A percentile compares a stretch with the other conserved stretches of the same genome.
Evolutionary conservation across 1,140 invertebrate species (phyloP).

Genomic region (Sitobion miscanthi): DNA sequence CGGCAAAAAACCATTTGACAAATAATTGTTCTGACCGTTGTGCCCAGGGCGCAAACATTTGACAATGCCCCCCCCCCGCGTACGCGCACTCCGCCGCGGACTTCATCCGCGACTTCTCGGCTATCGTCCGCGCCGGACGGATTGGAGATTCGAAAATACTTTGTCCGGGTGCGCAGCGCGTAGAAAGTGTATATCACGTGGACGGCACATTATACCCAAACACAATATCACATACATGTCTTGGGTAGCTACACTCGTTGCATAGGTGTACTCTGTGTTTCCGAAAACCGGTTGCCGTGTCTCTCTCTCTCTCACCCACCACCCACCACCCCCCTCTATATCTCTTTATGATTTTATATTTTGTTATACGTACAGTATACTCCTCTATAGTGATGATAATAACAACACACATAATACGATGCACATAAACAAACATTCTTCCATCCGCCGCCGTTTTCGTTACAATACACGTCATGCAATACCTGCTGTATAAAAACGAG

Average conservation of each 20-base stretch:
- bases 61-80: neutral
- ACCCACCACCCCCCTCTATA: no score
- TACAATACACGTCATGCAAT: neutral
- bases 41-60: neutral
- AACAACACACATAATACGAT: neutral
- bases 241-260: neutral
- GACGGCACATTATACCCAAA: neutral
- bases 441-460: neutral
- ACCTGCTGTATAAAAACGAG: conserved; percentile 3
- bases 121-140: neutral
- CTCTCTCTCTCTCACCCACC: no score
- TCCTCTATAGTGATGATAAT: neutral
- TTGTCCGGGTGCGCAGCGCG: conserved; percentile 1
- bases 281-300: conserved; percentile 27
- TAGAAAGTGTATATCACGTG: conserved; percentile 38
- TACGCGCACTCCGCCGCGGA: neutral
- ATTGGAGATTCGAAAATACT: conserved; percentile 13
- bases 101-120: neutral
- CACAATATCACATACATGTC: neutral
- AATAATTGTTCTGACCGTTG: neutral
- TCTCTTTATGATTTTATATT: neutral
- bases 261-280: neutral
- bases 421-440: conserved; percentile 38
- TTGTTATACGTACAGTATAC: no score
- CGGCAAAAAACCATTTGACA: neutral